A percentile compares a stretch with the other conserved stretches of the same genome.
Evolutionary conservation across 2,113 vertebrate genomes (phyloP).

Genomic region (Miniopterus natalensis): DNA sequence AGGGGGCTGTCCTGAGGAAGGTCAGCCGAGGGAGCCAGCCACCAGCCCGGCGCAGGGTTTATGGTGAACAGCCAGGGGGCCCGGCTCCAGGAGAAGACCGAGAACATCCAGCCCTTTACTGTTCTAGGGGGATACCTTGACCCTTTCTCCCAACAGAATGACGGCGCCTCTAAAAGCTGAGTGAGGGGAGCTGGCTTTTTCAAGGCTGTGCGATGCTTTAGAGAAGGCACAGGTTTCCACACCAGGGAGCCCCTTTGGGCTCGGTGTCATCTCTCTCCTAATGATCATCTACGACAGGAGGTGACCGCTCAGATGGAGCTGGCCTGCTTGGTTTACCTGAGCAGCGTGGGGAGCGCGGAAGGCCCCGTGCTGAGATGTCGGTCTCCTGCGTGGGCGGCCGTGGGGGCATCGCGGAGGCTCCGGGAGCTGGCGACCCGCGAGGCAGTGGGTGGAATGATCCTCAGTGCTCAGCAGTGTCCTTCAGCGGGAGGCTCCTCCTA

Average conservation of each 20-base stretch:
- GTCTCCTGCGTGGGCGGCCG: neutral
- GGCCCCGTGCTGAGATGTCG: neutral
- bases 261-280: neutral
- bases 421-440: neutral
- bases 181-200: neutral
- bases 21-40: neutral
- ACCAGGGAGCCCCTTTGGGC: neutral
- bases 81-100: neutral
- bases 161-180: neutral
- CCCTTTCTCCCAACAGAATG: neutral
- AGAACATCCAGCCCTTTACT: neutral
- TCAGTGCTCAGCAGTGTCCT: neutral
- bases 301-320: neutral
- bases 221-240: neutral
- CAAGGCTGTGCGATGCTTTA: neutral
- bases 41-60: too few species aligned
- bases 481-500: neutral
- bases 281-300: neutral
- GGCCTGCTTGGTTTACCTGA: slow-evolving; percentile 70
- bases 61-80: neutral
- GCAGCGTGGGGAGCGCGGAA: accelerated
- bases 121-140: neutral
- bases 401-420: neutral
- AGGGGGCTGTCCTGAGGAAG: neutral
- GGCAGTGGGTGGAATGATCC: neutral